Conservation (phyloP, 1,140 invertebrate genomes). For the Saxidomus purpurata region DNA sequence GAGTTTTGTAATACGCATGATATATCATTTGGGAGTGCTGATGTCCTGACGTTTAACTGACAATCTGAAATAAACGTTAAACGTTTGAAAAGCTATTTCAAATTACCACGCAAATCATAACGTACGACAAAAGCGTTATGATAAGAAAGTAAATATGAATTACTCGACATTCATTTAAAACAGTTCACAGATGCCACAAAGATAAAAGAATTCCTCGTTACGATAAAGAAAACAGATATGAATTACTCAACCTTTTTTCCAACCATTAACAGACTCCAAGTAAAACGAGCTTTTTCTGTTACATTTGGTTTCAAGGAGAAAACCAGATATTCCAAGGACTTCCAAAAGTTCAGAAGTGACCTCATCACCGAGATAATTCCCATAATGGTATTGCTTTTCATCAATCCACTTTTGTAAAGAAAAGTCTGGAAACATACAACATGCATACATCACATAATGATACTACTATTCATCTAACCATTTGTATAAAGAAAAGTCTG, state of each 20-base stretch:
- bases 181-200: too few relatives aligned
- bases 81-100: too few relatives aligned
- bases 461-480: too few relatives aligned
- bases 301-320: neutral
- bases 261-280: neutral
- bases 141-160: too few relatives aligned
- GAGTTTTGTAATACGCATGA: constrained; percentile 16
- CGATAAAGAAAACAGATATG: too few relatives aligned
- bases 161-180: too few relatives aligned
- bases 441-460: too few relatives aligned
- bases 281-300: constrained; percentile 4
- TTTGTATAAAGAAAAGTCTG: too few relatives aligned
- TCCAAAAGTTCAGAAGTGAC: constrained; percentile 32
- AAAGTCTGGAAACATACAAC: neutral
- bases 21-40: neutral
- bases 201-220: too few relatives aligned
- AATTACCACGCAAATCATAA: too few relatives aligned
- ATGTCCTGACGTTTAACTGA: neutral
- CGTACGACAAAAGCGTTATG: too few relatives aligned
- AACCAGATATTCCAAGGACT: neutral
- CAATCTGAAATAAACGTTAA: neutral
- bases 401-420: constrained; percentile 13
- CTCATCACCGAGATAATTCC: neutral
- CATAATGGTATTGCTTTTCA: too few relatives aligned
- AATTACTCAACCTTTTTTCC: constrained; percentile 5